Conservation (phyloP, 2,797 vertebrate species). For the Cottoperca gobio region DNA sequence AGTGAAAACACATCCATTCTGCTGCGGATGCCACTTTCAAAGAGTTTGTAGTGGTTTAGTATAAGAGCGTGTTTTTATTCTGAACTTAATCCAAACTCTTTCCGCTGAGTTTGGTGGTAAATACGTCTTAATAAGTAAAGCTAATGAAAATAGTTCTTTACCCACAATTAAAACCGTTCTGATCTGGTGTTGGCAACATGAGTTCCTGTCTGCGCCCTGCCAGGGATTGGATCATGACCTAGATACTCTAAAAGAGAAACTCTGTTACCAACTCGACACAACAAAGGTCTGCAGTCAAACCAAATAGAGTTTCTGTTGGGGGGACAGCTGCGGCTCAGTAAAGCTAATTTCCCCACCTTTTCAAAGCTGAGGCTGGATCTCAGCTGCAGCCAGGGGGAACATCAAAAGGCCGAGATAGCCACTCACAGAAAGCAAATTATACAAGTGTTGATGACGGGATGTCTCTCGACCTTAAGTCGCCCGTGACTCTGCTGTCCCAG, state of each 20-base stretch:
- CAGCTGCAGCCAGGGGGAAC: slow-evolving; percentile 54
- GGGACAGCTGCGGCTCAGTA: not conserved
- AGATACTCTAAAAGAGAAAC: slow-evolving; percentile 36
- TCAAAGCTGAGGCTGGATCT: slow-evolving; percentile 27
- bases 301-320: slow-evolving; percentile 25
- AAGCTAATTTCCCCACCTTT: slow-evolving; percentile 31
- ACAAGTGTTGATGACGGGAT: slow-evolving; percentile 59
- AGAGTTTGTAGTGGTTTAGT: slow-evolving; percentile 29
- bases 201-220: slow-evolving; percentile 4
- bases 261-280: slow-evolving; percentile 31
- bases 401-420: slow-evolving; percentile 59
- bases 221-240: slow-evolving; percentile 47
- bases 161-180: slow-evolving; percentile 22
- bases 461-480: slow-evolving; percentile 18
- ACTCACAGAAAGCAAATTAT: slow-evolving; percentile 54
- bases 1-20: slow-evolving; percentile 47
- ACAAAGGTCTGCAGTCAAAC: slow-evolving; percentile 36
- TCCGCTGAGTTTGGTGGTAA: slow-evolving; percentile 15
- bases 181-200: slow-evolving; percentile 27
- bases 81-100: slow-evolving; percentile 31
- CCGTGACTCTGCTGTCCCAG: slow-evolving; percentile 10
- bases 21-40: slow-evolving; percentile 55
- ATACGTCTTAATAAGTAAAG: slow-evolving; percentile 22
- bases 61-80: slow-evolving; percentile 34
- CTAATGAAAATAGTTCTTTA: slow-evolving; percentile 34